Evolutionary conservation across 2,888 invertebrate genomes (phyloP).

Genomic region (Dione vanillae): DNA sequence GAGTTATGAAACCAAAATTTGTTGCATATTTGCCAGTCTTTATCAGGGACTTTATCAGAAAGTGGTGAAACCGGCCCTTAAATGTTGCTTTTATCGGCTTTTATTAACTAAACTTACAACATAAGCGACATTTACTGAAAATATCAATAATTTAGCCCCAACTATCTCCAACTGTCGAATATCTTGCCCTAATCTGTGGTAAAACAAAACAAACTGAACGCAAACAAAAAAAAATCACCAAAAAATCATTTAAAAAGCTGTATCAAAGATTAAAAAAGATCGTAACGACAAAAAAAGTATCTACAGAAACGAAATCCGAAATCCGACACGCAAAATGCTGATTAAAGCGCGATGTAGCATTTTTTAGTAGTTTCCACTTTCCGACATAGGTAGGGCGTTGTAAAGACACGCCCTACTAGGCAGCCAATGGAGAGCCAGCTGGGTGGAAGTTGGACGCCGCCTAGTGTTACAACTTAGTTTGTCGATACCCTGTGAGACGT

Average conservation of each 20-base stretch:
- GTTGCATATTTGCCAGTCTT: too few relatives aligned
- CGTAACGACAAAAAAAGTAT: constrained; percentile 8
- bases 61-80: too few relatives aligned
- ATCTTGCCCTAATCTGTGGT: too few relatives aligned
- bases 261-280: not conserved
- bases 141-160: too few relatives aligned
- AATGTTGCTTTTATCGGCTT: too few relatives aligned
- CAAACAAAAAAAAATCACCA: not conserved
- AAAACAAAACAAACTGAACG: not conserved
- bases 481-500: constrained; percentile 57
- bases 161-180: too few relatives aligned
- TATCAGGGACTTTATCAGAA: too few relatives aligned
- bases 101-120: too few relatives aligned
- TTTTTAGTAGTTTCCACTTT: constrained; percentile 49
- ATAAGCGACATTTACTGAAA: too few relatives aligned
- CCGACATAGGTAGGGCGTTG: constrained; percentile 2
- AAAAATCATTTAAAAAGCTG: not conserved
- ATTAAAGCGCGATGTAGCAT: constrained; percentile 52
- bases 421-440: constrained; percentile 56
- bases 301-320: constrained; percentile 56
- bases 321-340: constrained; percentile 57
- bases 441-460: constrained; percentile 53
- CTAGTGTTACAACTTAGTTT: constrained; percentile 60
- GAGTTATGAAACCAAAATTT: too few relatives aligned
- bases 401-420: constrained; percentile 48